Conservation (phyloP, 1,140 invertebrate species). For the Nomia melanderi region DNA sequence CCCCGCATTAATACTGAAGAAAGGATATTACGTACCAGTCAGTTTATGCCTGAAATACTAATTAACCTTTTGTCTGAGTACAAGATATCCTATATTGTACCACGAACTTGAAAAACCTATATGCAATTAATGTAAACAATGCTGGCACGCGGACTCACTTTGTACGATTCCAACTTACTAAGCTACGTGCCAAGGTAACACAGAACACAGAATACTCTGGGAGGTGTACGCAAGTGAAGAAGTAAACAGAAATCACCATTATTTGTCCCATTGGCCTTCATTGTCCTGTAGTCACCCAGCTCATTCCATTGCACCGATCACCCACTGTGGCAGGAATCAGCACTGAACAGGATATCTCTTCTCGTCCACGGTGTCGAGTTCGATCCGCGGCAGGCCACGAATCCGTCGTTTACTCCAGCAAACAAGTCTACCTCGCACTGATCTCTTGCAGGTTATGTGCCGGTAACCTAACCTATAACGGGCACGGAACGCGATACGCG, state of each 20-base stretch:
- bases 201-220: too few relatives aligned
- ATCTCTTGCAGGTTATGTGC: slow-evolving; percentile 73
- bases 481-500: slow-evolving; percentile 52
- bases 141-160: too few relatives aligned
- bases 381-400: not conserved
- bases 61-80: not conserved
- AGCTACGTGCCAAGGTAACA: too few relatives aligned
- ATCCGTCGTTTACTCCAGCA: not conserved
- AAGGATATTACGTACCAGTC: not conserved
- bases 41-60: not conserved
- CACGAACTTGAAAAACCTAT: too few relatives aligned
- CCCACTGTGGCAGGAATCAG: slow-evolving; percentile 55
- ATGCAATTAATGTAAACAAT: slow-evolving; percentile 6
- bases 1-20: not conserved
- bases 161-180: too few relatives aligned
- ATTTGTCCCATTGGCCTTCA: slow-evolving; percentile 81
- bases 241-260: slow-evolving; percentile 74
- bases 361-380: not conserved
- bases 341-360: not conserved
- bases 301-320: slow-evolving; percentile 74
- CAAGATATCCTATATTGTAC: too few relatives aligned
- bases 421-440: not conserved
- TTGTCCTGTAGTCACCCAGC: slow-evolving; percentile 71
- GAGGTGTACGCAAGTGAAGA: not conserved
- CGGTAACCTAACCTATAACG: slow-evolving; percentile 77